These are phyloP conservation scores for Drosophila borborema DNA, from an alignment of 2,888 invertebrate species.

Conservation along the genomic window DNA sequence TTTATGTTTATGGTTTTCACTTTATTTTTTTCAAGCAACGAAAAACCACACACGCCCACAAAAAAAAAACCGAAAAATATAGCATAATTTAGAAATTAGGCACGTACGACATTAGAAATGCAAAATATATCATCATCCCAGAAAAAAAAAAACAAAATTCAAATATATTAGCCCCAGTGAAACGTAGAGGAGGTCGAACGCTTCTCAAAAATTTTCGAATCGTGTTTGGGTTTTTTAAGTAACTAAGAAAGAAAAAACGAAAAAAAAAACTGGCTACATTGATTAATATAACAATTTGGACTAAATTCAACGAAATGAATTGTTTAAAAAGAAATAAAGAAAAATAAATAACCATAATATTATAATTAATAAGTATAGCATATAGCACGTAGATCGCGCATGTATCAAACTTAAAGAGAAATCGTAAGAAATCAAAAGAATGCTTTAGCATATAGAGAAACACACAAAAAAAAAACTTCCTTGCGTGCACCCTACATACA, in stretches of 20 bases:
- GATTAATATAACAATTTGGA: constrained; percentile 51
- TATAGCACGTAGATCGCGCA: constrained; percentile 78
- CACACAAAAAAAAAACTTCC: constrained; percentile 50
- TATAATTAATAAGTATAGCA: constrained; percentile 33
- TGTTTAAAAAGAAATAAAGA: constrained; percentile 40
- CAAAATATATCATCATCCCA: constrained; percentile 67
- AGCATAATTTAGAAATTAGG: constrained; percentile 75
- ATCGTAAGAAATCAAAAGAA: constrained; percentile 65
- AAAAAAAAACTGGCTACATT: constrained; percentile 18
- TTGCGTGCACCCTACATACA: constrained; percentile 46
- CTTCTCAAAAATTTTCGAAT: constrained; percentile 27
- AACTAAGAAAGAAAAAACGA: constrained; percentile 2
- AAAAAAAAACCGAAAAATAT: constrained; percentile 28
- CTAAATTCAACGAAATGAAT: constrained; percentile 69
- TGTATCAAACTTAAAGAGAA: constrained; percentile 60
- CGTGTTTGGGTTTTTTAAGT: constrained; percentile 41
- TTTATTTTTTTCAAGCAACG: constrained; percentile 42
- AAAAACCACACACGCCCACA: constrained; percentile 35
- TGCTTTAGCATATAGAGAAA: constrained; percentile 69
- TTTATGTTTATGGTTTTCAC: constrained; percentile 34
- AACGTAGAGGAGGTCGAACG: constrained; percentile 38
- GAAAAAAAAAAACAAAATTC: constrained; percentile 37
- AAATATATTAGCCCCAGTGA: constrained; percentile 46
- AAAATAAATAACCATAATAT: constrained; percentile 25
- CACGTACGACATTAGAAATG: constrained; percentile 78